Base-by-base conservation (phyloP, 2,113 vertebrate genomes). In the Athene noctua region DNA sequence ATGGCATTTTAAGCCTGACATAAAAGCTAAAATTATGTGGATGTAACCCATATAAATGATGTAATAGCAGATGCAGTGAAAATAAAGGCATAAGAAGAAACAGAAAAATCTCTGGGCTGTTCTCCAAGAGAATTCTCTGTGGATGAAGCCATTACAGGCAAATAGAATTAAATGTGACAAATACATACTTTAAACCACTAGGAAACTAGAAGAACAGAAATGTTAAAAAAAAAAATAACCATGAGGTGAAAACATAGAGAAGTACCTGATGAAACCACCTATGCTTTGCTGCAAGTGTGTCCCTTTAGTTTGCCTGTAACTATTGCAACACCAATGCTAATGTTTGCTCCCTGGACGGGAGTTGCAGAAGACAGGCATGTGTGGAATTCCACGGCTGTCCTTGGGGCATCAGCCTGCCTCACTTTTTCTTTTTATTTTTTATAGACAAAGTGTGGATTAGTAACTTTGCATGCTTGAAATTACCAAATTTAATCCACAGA, bases 81-180 rank as follows among this genome's bases (percentile, higher is more conserved):
- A 95, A 94, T 65, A 91, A 82, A 97, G 38, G 66, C 81, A 54
- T 54, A 95, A 74, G 72, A 95, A 89, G 36, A 72, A 95, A 95
- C 42, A 91, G 62, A 85, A 95, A 96, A 94, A 70, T 90, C 42
- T 95, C 89, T 83, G 87, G 89, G 81, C 74, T 70, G 21, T 59
- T 92, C 63, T 94, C 91, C 84, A 96, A 85, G 44, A 81, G 59
- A 84, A 89, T 88, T 96, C 34, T 42, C 78, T 85, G 34, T 51
- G 67, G 58, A 80, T 83, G 74, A 96, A 91, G 42, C 51, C 86
- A 83, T 80, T 90, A 90, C 20, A 90, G 66, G 26, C 86, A 91
- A 88, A 95, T 42, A 83, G 47, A 85, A 90, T 80, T 90, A 92
- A 88, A 96, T 86, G 74, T 93, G 75, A 90, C 55, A 94, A 91